Conservation (phyloP, 2,888 invertebrate species). For the Galerucella nymphaeae region DNA sequence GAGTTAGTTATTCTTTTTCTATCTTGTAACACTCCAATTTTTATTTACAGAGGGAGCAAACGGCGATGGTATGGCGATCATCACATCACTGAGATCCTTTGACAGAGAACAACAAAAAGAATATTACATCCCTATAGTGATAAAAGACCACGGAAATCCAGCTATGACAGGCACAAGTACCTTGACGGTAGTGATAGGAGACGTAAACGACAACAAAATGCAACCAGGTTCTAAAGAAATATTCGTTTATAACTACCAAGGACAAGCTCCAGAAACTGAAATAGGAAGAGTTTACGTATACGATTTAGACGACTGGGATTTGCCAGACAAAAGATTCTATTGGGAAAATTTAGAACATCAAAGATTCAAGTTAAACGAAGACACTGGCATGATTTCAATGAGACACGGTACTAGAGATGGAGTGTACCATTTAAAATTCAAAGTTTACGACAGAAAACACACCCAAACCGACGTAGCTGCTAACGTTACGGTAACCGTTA, state of each 20-base stretch:
- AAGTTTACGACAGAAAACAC: conserved; percentile 92
- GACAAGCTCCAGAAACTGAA: conserved; percentile 64
- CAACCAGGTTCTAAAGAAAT: conserved; percentile 97
- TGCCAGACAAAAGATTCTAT: conserved; percentile 96
- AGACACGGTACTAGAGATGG: conserved; percentile 91
- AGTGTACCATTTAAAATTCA: conserved; percentile 82
- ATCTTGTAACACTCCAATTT: background rate
- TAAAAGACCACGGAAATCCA: conserved; percentile 97
- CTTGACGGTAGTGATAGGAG: conserved; percentile 95
- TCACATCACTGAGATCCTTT: conserved; percentile 92
- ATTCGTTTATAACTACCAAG: conserved; percentile 95
- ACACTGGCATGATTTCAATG: conserved; percentile 97
- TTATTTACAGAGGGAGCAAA: conserved; percentile 86
- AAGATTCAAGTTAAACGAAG: conserved; percentile 85
- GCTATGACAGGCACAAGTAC: conserved; percentile 97
- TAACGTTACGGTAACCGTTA: conserved; percentile 95
- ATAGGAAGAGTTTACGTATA: conserved; percentile 91
- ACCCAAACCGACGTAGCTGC: conserved; percentile 95
- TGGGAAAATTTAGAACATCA: conserved; percentile 91
- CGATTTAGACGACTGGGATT: conserved; percentile 98
- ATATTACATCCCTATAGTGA: conserved; percentile 95
- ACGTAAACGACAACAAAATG: conserved; percentile 99
- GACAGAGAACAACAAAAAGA: conserved; percentile 97
- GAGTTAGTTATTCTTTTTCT: too few relatives aligned
- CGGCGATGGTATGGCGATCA: conserved; percentile 97